Conservation (phyloP, 2,888 invertebrate genomes). For the Yponomeuta malinellus region DNA sequence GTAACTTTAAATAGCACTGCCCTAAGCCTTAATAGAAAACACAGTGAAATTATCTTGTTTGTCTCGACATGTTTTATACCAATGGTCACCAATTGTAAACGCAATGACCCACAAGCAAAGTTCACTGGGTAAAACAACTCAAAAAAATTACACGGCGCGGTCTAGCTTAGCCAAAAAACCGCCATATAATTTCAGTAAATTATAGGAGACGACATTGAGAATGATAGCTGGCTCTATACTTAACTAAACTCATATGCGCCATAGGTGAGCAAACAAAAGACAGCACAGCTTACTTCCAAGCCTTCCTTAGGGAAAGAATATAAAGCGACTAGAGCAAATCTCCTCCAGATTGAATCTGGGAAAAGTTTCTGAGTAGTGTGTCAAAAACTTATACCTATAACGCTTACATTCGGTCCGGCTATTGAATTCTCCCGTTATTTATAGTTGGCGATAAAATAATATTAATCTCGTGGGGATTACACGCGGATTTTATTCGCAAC, state of each 20-base stretch:
- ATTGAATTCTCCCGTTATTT: slow-evolving; percentile 73
- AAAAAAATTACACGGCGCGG: no score
- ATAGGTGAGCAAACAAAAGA: slow-evolving; percentile 5
- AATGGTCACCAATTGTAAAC: no score
- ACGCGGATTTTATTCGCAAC: slow-evolving; percentile 64
- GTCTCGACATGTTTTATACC: no score
- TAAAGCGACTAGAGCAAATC: slow-evolving; percentile 57
- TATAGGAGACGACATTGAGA: no score
- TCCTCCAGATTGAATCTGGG: slow-evolving; percentile 63
- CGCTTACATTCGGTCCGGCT: slow-evolving; percentile 32
- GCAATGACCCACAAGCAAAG: no score
- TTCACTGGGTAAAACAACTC: no score
- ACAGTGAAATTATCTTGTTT: no score
- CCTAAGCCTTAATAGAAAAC: no score
- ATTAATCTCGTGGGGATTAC: slow-evolving; percentile 72
- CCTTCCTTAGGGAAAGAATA: slow-evolving; percentile 31
- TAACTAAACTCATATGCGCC: not conserved
- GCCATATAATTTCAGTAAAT: no score
- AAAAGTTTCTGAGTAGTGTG: slow-evolving; percentile 33
- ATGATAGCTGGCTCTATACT: not conserved
- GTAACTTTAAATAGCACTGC: no score
- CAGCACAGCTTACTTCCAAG: slow-evolving; percentile 18
- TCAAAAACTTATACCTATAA: slow-evolving; percentile 15
- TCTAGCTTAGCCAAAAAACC: no score
- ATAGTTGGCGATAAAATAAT: slow-evolving; percentile 74